phyloP scores from a whole-genome alignment of 1,140 invertebrate genomes.

The Nautilus pompilius region DNA sequence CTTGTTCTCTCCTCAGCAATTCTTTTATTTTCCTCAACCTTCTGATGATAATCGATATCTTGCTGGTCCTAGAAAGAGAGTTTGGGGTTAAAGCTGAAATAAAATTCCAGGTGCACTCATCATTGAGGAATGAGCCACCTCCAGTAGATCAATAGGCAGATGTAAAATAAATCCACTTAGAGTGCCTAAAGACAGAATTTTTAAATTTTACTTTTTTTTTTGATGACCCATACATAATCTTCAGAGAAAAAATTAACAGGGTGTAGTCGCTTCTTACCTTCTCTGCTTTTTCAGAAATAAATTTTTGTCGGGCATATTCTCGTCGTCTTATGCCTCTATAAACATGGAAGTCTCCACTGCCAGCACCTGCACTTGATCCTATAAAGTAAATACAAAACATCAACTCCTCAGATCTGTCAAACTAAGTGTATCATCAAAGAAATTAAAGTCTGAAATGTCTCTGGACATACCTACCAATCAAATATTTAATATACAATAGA shows the following conservation, averaged over 20 bases:
- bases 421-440: background rate
- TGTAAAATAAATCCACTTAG: background rate
- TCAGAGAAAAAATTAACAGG: conserved; percentile 1
- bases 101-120: background rate
- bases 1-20: conserved; percentile 66
- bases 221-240: background rate
- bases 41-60: conserved; percentile 78
- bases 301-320: conserved; percentile 92
- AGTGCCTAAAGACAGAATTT: background rate
- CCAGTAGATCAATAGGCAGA: background rate
- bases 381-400: conserved; percentile 7
- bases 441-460: no score
- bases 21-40: conserved; percentile 75
- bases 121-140: background rate
- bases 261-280: conserved; percentile 61
- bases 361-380: conserved; percentile 91
- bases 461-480: background rate
- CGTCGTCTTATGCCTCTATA: conserved; percentile 90
- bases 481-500: background rate
- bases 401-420: background rate
- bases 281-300: conserved; percentile 81
- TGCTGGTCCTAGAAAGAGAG: conserved; percentile 62
- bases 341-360: conserved; percentile 97
- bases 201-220: background rate
- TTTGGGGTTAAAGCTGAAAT: background rate